Evolutionary conservation across 1,140 invertebrate genomes (phyloP).

Genomic region (Drosophila eugracilis): DNA sequence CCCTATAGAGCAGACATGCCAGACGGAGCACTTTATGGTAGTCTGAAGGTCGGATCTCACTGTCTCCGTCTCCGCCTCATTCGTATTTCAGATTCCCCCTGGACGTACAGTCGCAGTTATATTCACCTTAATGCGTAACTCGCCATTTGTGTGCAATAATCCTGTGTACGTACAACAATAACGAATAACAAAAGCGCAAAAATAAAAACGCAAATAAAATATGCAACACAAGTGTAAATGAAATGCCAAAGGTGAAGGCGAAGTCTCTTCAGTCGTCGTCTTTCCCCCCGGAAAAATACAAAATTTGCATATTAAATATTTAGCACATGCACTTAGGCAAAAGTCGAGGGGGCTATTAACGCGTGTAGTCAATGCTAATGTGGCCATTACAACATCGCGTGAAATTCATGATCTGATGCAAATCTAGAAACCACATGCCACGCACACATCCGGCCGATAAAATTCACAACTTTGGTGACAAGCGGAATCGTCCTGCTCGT

Average conservation of each 20-base stretch:
- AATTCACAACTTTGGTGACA: slow-evolving; percentile 81
- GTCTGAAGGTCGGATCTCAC: slow-evolving; percentile 1
- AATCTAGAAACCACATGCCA: slow-evolving; percentile 64
- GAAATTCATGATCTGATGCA: slow-evolving; percentile 80
- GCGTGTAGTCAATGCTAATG: slow-evolving; percentile 80
- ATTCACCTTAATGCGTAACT: slow-evolving; percentile 55
- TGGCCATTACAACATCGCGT: slow-evolving; percentile 72
- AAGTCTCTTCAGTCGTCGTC: too few species aligned
- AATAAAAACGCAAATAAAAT: slow-evolving; percentile 58
- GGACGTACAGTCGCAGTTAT: slow-evolving; percentile 20
- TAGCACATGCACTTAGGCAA: slow-evolving; percentile 68
- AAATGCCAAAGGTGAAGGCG: slow-evolving; percentile 60
- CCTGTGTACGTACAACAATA: slow-evolving; percentile 45
- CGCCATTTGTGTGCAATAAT: slow-evolving; percentile 76
- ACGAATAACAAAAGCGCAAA: too few species aligned
- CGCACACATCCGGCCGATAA: slow-evolving; percentile 70
- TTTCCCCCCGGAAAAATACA: not conserved
- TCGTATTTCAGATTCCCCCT: not conserved
- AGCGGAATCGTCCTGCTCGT: slow-evolving; percentile 31
- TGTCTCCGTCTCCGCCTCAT: not conserved
- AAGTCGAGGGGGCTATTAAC: slow-evolving; percentile 46
- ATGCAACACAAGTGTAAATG: slow-evolving; percentile 79
- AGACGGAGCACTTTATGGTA: not conserved
- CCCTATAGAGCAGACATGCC: not conserved
- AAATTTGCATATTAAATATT: slow-evolving; percentile 81